Percentiles rank a stretch among this genome's conserved stretches.
Evolutionary conservation across 2,797 vertebrate genomes (phyloP).

Genomic region (Cryptoprocta ferox): DNA sequence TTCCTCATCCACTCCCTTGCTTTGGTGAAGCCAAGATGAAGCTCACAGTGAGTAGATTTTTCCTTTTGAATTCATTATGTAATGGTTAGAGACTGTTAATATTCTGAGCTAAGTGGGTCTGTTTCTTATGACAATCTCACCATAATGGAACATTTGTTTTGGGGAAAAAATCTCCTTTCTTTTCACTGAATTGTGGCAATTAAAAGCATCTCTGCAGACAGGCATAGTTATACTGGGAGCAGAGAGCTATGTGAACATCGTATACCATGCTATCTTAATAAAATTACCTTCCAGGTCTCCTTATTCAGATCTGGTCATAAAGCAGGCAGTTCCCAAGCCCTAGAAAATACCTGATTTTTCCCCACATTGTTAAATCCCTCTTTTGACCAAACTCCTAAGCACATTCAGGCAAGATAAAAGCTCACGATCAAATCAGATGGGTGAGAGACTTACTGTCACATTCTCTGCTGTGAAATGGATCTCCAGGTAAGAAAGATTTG

Average conservation of each 20-base stretch:
- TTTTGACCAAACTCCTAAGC: conserved; percentile 34
- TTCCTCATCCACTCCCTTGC: background rate
- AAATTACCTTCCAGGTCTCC: background rate
- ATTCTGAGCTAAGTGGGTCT: background rate
- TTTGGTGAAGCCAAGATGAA: conserved; percentile 81
- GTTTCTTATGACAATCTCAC: background rate
- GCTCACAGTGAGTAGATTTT: conserved; percentile 79
- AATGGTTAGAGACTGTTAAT: background rate
- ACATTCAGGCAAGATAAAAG: background rate
- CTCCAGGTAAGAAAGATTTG: background rate
- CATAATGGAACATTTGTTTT: background rate
- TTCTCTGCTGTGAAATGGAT: background rate
- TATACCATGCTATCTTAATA: background rate
- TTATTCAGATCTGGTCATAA: background rate
- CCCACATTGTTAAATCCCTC: background rate
- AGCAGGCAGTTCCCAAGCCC: background rate
- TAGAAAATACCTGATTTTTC: background rate
- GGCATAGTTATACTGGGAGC: background rate
- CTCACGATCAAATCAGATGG: background rate
- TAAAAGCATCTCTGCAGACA: background rate
- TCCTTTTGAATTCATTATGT: background rate
- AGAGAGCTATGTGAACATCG: background rate
- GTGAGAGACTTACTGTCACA: background rate
- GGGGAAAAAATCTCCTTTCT: background rate
- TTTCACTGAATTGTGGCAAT: background rate